A percentile compares a stretch with the other conserved stretches of the same genome.
phyloP scores from a whole-genome alignment of 2,888 invertebrate genomes.

The Rhodophaea formosa region DNA sequence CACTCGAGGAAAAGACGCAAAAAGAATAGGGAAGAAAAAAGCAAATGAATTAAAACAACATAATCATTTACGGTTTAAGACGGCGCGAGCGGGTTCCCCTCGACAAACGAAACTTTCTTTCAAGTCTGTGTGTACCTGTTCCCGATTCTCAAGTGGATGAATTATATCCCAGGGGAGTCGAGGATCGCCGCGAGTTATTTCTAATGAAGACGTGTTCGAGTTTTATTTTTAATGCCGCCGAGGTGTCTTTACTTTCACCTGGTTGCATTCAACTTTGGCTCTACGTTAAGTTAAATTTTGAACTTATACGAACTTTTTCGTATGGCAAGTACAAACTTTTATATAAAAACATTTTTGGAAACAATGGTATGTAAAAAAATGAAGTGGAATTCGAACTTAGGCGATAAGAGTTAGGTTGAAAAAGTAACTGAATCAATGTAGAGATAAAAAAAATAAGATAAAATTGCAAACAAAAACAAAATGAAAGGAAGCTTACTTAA shows the following conservation, averaged over 20 bases:
- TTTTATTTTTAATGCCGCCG: conserved; percentile 65
- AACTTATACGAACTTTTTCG: not conserved
- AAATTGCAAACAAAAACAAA: conserved; percentile 72
- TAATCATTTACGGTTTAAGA: conserved; percentile 78
- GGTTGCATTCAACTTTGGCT: conserved; percentile 31
- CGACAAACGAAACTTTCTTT: conserved; percentile 77
- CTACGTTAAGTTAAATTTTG: not conserved
- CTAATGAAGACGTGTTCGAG: conserved; percentile 71
- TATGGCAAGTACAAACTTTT: not conserved
- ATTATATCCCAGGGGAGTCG: conserved; percentile 73
- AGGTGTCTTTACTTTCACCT: conserved; percentile 69
- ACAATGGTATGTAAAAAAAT: not conserved
- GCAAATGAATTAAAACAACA: conserved; percentile 80
- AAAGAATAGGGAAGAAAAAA: conserved; percentile 60
- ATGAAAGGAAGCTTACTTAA: conserved; percentile 79
- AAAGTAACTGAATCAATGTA: not conserved
- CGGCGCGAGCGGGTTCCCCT: conserved; percentile 68
- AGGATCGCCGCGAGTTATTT: conserved; percentile 66
- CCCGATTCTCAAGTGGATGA: conserved; percentile 78
- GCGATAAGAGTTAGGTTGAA: not conserved
- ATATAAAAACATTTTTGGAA: not conserved
- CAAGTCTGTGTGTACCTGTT: conserved; percentile 76
- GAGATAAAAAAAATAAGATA: conserved; percentile 31
- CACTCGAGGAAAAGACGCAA: conserved; percentile 67
- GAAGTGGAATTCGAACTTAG: not conserved